A percentile compares a stretch with the other conserved stretches of the same genome.
Conservation (phyloP, 2,113 vertebrate species). For the Rousettus leschenaultii region DNA sequence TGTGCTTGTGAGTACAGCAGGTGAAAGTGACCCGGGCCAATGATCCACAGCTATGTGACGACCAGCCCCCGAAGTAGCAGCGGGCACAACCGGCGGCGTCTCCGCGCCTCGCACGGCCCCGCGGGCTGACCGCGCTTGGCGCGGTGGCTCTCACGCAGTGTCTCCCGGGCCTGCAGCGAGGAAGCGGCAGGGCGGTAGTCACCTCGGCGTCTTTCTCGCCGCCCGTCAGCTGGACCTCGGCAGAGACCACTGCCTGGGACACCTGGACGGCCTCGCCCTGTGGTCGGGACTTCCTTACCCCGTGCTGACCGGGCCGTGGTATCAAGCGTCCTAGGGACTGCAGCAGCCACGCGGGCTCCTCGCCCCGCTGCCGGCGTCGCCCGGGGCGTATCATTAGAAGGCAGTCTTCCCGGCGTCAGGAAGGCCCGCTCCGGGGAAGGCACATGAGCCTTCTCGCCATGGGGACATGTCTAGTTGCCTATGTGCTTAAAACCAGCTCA, state of each 20-base stretch:
- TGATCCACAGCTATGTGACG: too few species aligned
- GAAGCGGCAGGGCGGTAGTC: fast-evolving
- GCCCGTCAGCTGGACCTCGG: too few species aligned
- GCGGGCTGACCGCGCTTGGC: fast-evolving
- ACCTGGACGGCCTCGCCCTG: too few species aligned
- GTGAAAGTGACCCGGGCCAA: background rate
- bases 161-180: fast-evolving
- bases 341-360: too few species aligned
- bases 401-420: background rate
- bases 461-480: too few species aligned
- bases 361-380: background rate
- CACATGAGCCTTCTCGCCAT: fast-evolving
- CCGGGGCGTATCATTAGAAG: background rate
- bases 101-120: fast-evolving
- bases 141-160: background rate
- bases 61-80: too few species aligned
- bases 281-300: too few species aligned
- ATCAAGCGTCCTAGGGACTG: too few species aligned
- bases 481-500: background rate
- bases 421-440: background rate
- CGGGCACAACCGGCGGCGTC: too few species aligned
- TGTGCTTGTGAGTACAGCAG: background rate
- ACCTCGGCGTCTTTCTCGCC: background rate
- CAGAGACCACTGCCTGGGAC: too few species aligned
- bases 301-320: too few species aligned